These are phyloP conservation scores for Tipula lateralis DNA, from an alignment of 2,888 invertebrate species.

Conservation along the genomic window DNA sequence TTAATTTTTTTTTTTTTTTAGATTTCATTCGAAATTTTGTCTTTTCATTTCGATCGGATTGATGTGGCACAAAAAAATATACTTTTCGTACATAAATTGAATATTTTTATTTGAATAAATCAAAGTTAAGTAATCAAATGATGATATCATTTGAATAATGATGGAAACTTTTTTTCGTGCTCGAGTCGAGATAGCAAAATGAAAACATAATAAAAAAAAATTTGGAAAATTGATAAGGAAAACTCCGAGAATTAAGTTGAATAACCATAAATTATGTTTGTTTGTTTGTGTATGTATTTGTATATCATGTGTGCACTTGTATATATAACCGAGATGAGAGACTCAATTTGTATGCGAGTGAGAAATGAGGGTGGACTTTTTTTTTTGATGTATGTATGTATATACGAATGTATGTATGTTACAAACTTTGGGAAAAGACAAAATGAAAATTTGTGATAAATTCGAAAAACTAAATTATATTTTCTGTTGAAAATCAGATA, in stretches of 20 bases:
- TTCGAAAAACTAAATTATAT: constrained; percentile 11
- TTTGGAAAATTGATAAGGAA: constrained; percentile 11
- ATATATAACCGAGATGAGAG: not conserved
- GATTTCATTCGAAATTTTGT: not conserved
- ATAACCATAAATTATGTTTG: constrained; percentile 24
- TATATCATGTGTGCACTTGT: not conserved
- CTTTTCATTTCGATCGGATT: not conserved
- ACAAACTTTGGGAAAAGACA: not conserved
- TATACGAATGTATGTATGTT: not conserved
- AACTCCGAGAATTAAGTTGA: not conserved
- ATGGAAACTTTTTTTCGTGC: not conserved
- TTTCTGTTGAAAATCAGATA: constrained; percentile 11
- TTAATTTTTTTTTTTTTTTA: not conserved
- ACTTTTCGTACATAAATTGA: not conserved
- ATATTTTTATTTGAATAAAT: not conserved
- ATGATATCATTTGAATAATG: constrained; percentile 20
- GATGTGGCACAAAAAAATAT: not conserved
- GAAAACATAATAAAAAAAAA: not conserved
- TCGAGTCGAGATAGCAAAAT: not conserved
- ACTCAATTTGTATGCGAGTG: constrained; percentile 3
- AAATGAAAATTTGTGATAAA: constrained; percentile 7
- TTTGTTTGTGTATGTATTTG: not conserved
- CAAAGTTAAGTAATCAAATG: constrained; percentile 4
- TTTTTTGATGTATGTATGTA: no score
- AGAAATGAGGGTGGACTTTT: not conserved